Evolutionary conservation across 2,113 vertebrate genomes (phyloP).

Genomic region (Dasyprocta punctata): DNA sequence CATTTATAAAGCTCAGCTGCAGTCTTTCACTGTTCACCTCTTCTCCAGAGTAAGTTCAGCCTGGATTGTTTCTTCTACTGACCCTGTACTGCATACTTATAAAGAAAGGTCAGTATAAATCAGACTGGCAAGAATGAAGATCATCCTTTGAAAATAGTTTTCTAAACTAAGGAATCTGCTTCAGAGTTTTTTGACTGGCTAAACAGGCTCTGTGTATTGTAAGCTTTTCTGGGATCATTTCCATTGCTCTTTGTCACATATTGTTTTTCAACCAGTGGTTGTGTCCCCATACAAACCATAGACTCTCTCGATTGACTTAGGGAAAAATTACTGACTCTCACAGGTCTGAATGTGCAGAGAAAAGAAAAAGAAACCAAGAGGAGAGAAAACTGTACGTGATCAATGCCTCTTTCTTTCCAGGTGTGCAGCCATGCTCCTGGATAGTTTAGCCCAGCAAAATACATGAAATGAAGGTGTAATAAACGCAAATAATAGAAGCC

Average conservation of each 20-base stretch:
- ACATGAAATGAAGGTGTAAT: not conserved
- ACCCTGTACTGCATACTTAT: slow-evolving; percentile 9
- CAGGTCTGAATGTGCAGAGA: not conserved
- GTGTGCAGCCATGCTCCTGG: not conserved
- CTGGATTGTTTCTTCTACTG: not conserved
- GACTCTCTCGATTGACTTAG: not conserved
- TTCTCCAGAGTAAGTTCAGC: not conserved
- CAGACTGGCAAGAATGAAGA: not conserved
- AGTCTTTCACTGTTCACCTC: not conserved
- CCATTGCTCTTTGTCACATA: not conserved
- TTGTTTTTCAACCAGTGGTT: not conserved
- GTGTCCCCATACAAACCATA: rapidly evolving
- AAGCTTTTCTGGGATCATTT: not conserved
- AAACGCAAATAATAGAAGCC: not conserved
- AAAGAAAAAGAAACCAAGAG: not conserved
- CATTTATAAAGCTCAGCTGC: not conserved
- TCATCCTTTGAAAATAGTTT: not conserved
- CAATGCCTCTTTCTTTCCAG: not conserved
- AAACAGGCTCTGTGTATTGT: not conserved
- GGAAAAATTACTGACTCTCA: not conserved
- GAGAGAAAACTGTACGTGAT: not conserved
- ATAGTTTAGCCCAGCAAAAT: not conserved
- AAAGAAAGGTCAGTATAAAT: slow-evolving; percentile 1
- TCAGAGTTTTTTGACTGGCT: not conserved
- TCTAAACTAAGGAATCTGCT: not conserved